phyloP scores from a whole-genome alignment of 1,140 invertebrate species.

The Drosophila willistoni region DNA sequence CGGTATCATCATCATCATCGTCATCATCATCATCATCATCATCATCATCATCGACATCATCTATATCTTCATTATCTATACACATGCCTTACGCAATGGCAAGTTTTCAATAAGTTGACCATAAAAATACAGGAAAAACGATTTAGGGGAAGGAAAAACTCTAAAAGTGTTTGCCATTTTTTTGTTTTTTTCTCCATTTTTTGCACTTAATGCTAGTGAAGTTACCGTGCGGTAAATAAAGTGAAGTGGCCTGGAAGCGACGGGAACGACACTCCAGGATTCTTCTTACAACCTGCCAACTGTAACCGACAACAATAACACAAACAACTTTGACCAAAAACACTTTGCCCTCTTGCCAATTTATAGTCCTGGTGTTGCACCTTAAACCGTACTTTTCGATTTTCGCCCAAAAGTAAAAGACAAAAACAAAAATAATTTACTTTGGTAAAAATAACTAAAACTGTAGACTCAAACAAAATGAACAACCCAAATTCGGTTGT shows the following conservation, averaged over 20 bases:
- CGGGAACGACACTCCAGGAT: constrained; percentile 6
- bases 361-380: constrained; percentile 5
- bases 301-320: constrained; percentile 25
- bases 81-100: constrained; percentile 57
- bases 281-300: constrained; percentile 24
- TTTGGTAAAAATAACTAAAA: not conserved
- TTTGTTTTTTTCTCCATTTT: constrained; percentile 19
- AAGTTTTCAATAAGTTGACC: constrained; percentile 66
- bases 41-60: constrained; percentile 18
- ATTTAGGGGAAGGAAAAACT: constrained; percentile 2
- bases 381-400: not conserved
- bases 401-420: not conserved
- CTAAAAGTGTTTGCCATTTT: constrained; percentile 38
- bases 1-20: constrained; percentile 24
- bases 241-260: constrained; percentile 77
- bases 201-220: constrained; percentile 58
- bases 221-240: constrained; percentile 64
- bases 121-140: constrained; percentile 60
- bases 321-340: constrained; percentile 44
- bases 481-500: not conserved
- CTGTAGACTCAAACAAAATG: not conserved
- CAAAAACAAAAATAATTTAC: too few relatives aligned
- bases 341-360: constrained; percentile 58
- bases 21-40: constrained; percentile 18
- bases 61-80: not conserved